Conservation (phyloP, 2,888 invertebrate species). For the Caradrina kadenii region DNA sequence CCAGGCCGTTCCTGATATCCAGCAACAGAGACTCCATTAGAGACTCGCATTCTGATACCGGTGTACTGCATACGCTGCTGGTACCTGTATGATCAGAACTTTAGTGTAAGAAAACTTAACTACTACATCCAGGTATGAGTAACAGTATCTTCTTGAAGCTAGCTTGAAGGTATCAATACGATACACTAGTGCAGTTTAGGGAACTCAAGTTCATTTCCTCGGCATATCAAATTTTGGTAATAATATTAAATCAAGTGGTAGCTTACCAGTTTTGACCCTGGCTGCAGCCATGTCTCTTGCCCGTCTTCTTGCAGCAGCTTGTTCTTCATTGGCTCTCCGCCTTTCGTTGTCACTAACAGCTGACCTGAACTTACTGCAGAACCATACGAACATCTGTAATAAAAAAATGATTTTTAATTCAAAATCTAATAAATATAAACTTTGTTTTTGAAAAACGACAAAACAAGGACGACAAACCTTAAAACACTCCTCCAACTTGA, state of each 20-base stretch:
- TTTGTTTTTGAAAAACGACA: too few relatives aligned
- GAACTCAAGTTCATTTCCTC: too few relatives aligned
- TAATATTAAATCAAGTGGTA: neutral
- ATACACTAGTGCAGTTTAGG: too few relatives aligned
- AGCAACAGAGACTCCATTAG: conserved; percentile 94
- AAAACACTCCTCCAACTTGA: conserved; percentile 98
- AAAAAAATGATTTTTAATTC: neutral
- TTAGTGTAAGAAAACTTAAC: neutral
- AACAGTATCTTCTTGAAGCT: too few relatives aligned
- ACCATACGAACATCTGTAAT: conserved; percentile 92
- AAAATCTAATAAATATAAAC: too few relatives aligned
- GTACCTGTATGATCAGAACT: conserved; percentile 46
- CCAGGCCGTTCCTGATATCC: conserved; percentile 93
- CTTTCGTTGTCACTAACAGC: conserved; percentile 96
- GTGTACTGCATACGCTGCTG: conserved; percentile 92
- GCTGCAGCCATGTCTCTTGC: conserved; percentile 88
- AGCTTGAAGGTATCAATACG: too few relatives aligned
- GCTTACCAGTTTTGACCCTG: conserved; percentile 73
- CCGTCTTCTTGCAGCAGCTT: conserved; percentile 93
- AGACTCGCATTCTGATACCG: conserved; percentile 93
- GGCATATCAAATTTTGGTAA: too few relatives aligned
- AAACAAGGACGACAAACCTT: conserved; percentile 87
- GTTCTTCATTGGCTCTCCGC: conserved; percentile 95
- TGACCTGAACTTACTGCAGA: conserved; percentile 96
- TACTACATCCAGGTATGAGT: too few relatives aligned